Conservation (phyloP, 2,888 invertebrate genomes). For the Catocala sponsa region DNA sequence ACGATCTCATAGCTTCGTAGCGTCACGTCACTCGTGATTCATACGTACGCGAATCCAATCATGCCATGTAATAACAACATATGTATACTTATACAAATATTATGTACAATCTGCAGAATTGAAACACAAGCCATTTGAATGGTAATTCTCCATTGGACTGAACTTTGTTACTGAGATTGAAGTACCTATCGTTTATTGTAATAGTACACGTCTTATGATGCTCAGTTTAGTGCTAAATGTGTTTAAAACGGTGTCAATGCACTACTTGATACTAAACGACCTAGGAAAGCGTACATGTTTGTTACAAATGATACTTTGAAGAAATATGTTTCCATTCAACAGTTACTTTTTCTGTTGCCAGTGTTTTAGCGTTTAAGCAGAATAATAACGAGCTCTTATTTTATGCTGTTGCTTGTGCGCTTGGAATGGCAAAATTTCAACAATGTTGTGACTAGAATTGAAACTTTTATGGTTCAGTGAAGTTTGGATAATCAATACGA, state of each 20-base stretch:
- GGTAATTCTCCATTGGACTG: slow-evolving; percentile 23
- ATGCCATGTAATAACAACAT: slow-evolving; percentile 13
- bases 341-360: too few species aligned
- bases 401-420: too few species aligned
- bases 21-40: slow-evolving; percentile 15
- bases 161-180: slow-evolving; percentile 13
- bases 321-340: too few species aligned
- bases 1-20: slow-evolving; percentile 30
- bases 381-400: too few species aligned
- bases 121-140: slow-evolving; percentile 17
- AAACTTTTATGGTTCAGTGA: too few species aligned
- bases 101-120: slow-evolving; percentile 17
- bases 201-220: background rate
- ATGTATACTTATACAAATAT: background rate
- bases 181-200: background rate
- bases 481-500: too few species aligned
- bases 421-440: too few species aligned
- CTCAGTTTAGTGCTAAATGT: background rate
- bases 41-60: slow-evolving; percentile 29
- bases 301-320: too few species aligned
- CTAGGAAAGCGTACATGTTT: too few species aligned
- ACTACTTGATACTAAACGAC: too few species aligned
- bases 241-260: background rate
- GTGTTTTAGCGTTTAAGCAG: too few species aligned
- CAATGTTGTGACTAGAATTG: too few species aligned